Base-by-base conservation (phyloP, 2,888 invertebrate species). In the Nomada fucata region DNA sequence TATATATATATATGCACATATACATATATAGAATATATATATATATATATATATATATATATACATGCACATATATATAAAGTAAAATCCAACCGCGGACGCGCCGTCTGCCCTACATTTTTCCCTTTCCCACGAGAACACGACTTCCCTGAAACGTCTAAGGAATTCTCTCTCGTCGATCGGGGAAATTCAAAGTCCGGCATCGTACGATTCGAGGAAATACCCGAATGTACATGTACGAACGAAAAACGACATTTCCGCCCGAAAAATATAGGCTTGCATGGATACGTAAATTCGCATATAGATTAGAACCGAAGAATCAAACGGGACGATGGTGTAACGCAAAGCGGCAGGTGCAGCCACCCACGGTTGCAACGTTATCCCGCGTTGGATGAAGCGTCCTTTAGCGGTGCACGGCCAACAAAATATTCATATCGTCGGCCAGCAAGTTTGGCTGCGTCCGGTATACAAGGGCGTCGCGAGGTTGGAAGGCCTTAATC, bases 21-120 rank as follows among this genome's bases (percentile, higher is more conserved):
- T 23, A 23, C 23, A 23, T 23, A 23, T 23, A 23, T 23, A 23
- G 23, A 23, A 23, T 23, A 1, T 23, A 23, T 23, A 23, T 23
- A 23, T 23, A 69, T 69, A 23, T 23, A 1, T 23, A 23, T 23
- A 23, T 23, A 23, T 23, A 69, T 69, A 85, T 85, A 81, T 73
- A 83, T 44, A 57, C 67, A 29, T 52, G 65, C 64, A 53, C 18
- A 23, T 63, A 26, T 44, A 47, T 65, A 83, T 55, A 70, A 82
- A 82, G 79, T 73, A 79, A 84, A 84, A 79, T 70, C 79, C 57
- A 36, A 69, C 78, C 72, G 65, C 76, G 63, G 63, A 69, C 74
- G 42, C 67, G 36, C 65, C 74, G 77, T 53, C 55, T 70, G 84
- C 59, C 75, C 72, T 72, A 82, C 72, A 80, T 82, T 72, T 72